phyloP scores from a whole-genome alignment of 2,888 invertebrate species.

The Eristalis tenax region DNA sequence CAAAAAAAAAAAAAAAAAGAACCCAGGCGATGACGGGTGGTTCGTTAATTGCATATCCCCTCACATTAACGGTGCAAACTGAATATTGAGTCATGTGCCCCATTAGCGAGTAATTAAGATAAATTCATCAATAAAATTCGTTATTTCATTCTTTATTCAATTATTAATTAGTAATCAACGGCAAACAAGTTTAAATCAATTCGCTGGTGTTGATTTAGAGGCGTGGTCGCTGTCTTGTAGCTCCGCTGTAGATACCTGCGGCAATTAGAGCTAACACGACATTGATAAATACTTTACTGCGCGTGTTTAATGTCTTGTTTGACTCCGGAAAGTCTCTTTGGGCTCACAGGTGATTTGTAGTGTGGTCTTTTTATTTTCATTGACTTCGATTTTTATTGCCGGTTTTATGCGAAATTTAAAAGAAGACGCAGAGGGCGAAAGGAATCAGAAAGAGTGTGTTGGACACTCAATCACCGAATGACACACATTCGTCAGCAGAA shows the following conservation, averaged over 20 bases:
- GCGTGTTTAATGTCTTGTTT: constrained; percentile 37
- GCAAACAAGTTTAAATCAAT: constrained; percentile 27
- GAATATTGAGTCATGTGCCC: constrained; percentile 22
- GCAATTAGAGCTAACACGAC: constrained; percentile 45
- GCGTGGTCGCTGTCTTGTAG: constrained; percentile 24
- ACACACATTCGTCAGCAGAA: too few species aligned
- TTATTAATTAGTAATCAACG: constrained; percentile 23
- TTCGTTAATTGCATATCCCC: constrained; percentile 3
- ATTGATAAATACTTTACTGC: constrained; percentile 44
- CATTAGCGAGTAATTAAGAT: constrained; percentile 39
- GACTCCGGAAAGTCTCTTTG: constrained; percentile 3
- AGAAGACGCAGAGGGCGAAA: too few species aligned
- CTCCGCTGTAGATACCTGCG: constrained; percentile 6
- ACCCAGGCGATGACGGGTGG: neutral
- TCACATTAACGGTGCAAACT: constrained; percentile 16
- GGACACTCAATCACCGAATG: too few species aligned
- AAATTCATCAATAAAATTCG: constrained; percentile 29
- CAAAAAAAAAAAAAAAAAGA: neutral
- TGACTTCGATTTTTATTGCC: neutral
- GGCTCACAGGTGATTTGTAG: neutral
- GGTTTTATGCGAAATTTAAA: neutral
- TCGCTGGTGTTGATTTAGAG: constrained; percentile 2
- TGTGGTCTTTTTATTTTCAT: neutral
- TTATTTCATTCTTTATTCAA: constrained; percentile 8
- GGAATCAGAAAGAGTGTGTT: too few species aligned